Conservation (phyloP, 30 jellyfish, hydroid and myxozoan species). For the Sanderia malayensis region DNA sequence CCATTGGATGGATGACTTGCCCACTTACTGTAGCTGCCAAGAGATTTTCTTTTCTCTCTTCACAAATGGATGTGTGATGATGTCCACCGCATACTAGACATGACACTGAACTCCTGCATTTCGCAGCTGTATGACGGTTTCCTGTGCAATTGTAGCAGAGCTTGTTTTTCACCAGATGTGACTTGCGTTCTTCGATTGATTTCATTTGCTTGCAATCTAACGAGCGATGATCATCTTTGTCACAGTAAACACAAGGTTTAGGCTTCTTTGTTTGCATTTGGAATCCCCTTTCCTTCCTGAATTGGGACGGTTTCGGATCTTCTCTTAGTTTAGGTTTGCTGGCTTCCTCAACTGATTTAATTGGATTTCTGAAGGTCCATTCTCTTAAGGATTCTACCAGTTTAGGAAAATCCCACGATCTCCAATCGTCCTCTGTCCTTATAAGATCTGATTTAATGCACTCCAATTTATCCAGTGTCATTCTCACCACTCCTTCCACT, state of each 20-base stretch:
- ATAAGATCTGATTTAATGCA: conserved; percentile 64
- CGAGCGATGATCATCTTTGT: no score
- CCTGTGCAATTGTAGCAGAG: no score
- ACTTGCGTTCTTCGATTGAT: no score
- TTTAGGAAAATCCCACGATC: conserved; percentile 52
- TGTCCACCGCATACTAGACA: conserved; percentile 45
- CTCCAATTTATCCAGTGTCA: conserved; percentile 73
- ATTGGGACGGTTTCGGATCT: no score
- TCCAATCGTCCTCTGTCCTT: conserved; percentile 64
- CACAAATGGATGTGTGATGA: conserved; percentile 72
- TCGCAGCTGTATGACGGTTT: conserved; percentile 61
- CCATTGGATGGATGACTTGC: conserved; percentile 60
- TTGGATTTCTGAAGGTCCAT: conserved; percentile 34
- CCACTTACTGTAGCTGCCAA: conserved; percentile 20
- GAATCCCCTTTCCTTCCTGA: no score
- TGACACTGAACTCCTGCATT: conserved; percentile 35
- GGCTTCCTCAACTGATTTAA: no score
- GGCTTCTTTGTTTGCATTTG: no score
- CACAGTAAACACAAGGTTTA: no score
- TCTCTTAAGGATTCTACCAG: conserved; percentile 30
- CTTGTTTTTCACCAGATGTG: no score
- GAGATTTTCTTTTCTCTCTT: conserved; percentile 13
- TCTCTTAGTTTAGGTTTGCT: no score
- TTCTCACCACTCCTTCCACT: conserved; percentile 50
- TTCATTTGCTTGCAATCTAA: no score